Evolutionary conservation across 2,113 vertebrate species (phyloP), one percentile per base, ranked within the genome.

Genomic region (Tamias sibiricus): DNA sequence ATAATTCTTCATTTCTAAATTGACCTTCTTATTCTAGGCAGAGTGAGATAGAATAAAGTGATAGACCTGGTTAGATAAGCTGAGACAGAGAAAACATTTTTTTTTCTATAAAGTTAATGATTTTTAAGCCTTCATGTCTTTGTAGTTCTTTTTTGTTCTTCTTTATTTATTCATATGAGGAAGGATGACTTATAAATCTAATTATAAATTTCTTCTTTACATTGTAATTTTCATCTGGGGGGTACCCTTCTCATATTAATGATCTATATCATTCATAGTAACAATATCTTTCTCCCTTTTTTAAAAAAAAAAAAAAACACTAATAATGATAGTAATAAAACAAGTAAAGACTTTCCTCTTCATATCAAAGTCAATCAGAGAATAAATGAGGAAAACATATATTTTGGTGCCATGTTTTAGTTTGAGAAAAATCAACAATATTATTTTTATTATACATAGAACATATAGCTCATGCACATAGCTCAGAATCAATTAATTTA

Each of bases 401-500:
- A 85, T 82, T 97, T 89, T 59, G 82, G 95, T 62, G 4, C 20
- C 16, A 79, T 81, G 68, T 68, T 71, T 75, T 64, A 88, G 96
- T 80, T 94, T 75, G 77, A 93, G 83, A 76, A 96, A 97, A 98
- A 97, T 94, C 54, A 97, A 91, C 93, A 97, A 92, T 95, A 71
- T 22, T 87, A 97, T 72, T 98, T 96, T 94, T 79, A 95, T 96
- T 98, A 98, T 95, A 94, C 96, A 80, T 93, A 96, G 97, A 97
- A 98, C 83, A 96, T 98, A 98, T 52, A 97, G 97, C 98, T 98
- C 95, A 94, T 75, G 93, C 96, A 97, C 76, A 90, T 97, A 98
- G 98, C 96, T 97, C 95, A 94, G 95, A 98, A 98, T 98, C 98
- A 98, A 99, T 99, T 99, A 98, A 99, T 99, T 99, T 98, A 98